These are phyloP conservation scores for Dasypus novemcinctus DNA, from an alignment of 2,113 vertebrate species.

Conservation along the genomic window DNA sequence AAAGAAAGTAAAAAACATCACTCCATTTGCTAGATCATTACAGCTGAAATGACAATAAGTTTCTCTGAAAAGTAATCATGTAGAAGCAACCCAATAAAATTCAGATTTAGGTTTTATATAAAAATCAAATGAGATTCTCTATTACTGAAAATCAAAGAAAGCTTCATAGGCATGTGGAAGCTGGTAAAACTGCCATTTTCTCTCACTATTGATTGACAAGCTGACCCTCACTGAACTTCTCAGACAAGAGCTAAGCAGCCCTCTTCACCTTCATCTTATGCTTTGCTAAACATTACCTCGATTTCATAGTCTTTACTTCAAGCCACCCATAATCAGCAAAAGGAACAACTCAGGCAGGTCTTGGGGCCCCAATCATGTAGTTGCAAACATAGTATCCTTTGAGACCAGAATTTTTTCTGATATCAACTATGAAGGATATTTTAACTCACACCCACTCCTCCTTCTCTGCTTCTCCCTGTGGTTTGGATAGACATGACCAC, in stretches of 20 bases:
- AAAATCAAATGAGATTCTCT: conserved; percentile 55
- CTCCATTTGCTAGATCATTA: conserved; percentile 34
- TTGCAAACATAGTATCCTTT: not conserved
- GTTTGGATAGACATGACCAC: not conserved
- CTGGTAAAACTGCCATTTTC: not conserved
- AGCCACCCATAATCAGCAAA: not conserved
- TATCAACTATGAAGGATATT: not conserved
- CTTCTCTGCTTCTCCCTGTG: not conserved
- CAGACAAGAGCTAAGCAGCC: not conserved
- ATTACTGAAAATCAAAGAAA: conserved; percentile 18
- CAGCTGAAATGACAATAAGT: conserved; percentile 31
- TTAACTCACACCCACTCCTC: not conserved
- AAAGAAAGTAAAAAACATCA: not conserved
- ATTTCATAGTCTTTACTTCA: not conserved
- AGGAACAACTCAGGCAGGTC: not conserved
- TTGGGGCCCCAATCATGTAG: accelerated
- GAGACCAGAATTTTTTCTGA: not conserved
- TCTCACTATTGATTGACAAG: not conserved
- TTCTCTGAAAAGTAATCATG: conserved; percentile 35
- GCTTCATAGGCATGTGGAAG: not conserved
- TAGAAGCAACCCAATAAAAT: conserved; percentile 48
- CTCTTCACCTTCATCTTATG: not conserved
- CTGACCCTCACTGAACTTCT: not conserved
- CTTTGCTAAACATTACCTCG: not conserved
- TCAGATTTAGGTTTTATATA: conserved; percentile 49